phyloP scores from a whole-genome alignment of 2,113 vertebrate genomes.

The Macrotis lagotis region DNA sequence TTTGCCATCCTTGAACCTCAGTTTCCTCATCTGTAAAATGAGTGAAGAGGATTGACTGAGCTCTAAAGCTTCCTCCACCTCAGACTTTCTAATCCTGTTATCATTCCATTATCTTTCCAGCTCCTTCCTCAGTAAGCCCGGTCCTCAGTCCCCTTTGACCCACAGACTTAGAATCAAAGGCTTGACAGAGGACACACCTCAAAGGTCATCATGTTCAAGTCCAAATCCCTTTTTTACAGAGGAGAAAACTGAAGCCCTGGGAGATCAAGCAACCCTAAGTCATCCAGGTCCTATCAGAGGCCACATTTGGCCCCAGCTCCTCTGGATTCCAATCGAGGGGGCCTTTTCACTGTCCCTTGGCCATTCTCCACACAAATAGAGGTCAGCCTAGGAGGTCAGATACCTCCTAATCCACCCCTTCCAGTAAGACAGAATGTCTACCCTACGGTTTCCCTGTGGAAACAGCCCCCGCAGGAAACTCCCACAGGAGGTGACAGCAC shows the following conservation, averaged over 20 bases:
- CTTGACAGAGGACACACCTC: neutral
- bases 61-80: neutral
- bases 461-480: slow-evolving; percentile 14
- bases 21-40: neutral
- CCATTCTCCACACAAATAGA: neutral
- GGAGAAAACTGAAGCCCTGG: neutral
- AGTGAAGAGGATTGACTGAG: neutral
- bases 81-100: neutral
- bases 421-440: neutral
- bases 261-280: neutral
- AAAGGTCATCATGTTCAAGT: neutral
- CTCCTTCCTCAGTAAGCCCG: neutral
- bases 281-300: neutral
- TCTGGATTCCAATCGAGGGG: neutral
- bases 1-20: neutral
- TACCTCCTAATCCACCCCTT: neutral
- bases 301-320: neutral
- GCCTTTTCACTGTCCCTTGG: neutral
- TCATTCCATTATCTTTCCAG: neutral
- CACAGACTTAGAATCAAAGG: neutral
- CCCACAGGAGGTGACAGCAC: neutral
- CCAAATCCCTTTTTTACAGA: neutral
- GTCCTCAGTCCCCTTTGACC: neutral
- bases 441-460: neutral
- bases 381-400: no score